These are phyloP conservation scores for Laterallus jamaicensis DNA, from an alignment of 2,113 vertebrate species.

Conservation along the genomic window DNA sequence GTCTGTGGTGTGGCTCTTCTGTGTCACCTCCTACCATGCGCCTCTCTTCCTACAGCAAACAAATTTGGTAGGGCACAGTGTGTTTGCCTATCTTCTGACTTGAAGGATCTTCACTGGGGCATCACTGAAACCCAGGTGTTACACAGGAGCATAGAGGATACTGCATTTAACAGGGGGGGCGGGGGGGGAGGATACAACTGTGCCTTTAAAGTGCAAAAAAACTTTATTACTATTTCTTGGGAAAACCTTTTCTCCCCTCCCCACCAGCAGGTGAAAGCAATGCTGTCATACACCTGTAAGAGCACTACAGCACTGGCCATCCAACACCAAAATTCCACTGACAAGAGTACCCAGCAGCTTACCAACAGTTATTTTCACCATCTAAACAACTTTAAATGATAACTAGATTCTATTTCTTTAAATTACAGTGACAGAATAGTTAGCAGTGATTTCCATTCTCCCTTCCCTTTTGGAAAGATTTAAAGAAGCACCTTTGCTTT, in stretches of 20 bases:
- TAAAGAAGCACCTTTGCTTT: background rate
- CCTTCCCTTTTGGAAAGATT: background rate
- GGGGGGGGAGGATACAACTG: background rate
- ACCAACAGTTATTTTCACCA: background rate
- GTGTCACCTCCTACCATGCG: background rate
- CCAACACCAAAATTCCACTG: background rate
- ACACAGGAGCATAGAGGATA: background rate
- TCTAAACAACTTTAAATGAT: background rate
- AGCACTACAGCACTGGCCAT: background rate
- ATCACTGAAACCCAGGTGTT: background rate
- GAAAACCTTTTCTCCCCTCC: background rate
- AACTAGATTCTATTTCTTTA: background rate
- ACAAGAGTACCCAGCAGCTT: background rate
- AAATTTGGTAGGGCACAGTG: background rate
- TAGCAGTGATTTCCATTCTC: background rate
- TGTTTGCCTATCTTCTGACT: background rate
- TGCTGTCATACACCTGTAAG: background rate
- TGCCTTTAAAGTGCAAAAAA: background rate
- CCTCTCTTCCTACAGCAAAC: background rate
- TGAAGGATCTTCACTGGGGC: background rate
- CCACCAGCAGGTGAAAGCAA: background rate
- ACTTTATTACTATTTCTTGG: background rate
- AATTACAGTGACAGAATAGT: background rate
- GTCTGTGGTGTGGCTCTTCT: background rate
- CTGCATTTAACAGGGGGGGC: background rate